Evolutionary conservation across 2,888 invertebrate species (phyloP).

Genomic region (Rhagonycha lutea): DNA sequence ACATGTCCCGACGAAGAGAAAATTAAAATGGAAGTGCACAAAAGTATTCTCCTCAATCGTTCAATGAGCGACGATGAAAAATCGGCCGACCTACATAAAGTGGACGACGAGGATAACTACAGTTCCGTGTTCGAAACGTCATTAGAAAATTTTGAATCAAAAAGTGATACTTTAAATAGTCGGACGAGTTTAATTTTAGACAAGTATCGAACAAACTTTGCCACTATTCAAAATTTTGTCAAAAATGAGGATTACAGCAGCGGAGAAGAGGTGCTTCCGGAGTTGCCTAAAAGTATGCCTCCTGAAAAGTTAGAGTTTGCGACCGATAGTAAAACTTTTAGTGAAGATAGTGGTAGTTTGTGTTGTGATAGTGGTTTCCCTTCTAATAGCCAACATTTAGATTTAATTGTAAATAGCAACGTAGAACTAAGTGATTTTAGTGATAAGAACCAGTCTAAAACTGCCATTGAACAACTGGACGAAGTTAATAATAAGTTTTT

Average conservation of each 20-base stretch:
- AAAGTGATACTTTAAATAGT: conserved; percentile 36
- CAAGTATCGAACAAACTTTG: conserved; percentile 53
- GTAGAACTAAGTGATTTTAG: conserved; percentile 35
- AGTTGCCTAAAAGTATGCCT: conserved; percentile 13
- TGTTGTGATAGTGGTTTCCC: conserved; percentile 44
- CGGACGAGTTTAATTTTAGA: conserved; percentile 40
- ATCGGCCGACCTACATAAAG: conserved; percentile 49
- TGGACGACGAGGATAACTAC: conserved; percentile 47
- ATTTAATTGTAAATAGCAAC: conserved; percentile 31
- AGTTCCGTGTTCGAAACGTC: conserved; percentile 50
- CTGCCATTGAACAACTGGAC: conserved; percentile 42
- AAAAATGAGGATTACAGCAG: conserved; percentile 33
- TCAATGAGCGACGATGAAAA: conserved; percentile 66
- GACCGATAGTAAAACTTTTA: neutral
- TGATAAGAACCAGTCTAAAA: conserved; percentile 39
- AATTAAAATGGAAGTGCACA: conserved; percentile 24
- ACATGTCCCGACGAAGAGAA: conserved; percentile 83
- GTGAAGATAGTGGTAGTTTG: conserved; percentile 11
- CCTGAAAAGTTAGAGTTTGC: neutral
- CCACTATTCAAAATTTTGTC: conserved; percentile 50
- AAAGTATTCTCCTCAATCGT: conserved; percentile 44
- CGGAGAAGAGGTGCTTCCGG: conserved; percentile 44
- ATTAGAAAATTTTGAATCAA: conserved; percentile 41
- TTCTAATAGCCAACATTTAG: conserved; percentile 28
- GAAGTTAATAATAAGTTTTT: conserved; percentile 42